Evolutionary conservation across 2,797 vertebrate genomes (phyloP), one percentile per base, ranked within the genome.

Genomic region (Amphiprion clarkii): DNA sequence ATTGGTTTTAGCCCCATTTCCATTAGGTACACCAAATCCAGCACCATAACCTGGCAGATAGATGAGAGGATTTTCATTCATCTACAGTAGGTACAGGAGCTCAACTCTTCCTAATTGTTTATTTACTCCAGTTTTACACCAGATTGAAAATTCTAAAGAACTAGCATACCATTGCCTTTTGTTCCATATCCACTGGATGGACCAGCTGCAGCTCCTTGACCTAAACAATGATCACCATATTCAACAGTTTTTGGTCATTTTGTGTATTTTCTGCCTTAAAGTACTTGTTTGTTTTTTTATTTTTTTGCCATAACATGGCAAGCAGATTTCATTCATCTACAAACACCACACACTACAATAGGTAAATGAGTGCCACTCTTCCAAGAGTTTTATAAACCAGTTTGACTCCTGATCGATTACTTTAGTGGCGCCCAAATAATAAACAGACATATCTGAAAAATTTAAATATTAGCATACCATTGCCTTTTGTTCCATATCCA

Each of bases 401-500:
- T 53, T 5, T 16, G 25, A 27, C 21, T 10, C 42, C 16, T 16
- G 16, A 44, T 6, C 6, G 10, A 33, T 19, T 44, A 0, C 1
- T 31, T 56, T 6, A 57, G 1, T 8, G 36, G 23, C n/a, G 21
- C 16, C 13, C 4, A 19, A 25, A 62, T 0, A 17, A 55, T 40
- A 56, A 21, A 62, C 17, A 39, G 6, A 51, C 3, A 67, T 53
- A 27, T 46, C 12, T 33, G 13, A 46, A 62, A 21, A 55, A 21
- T 61, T 12, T n/a, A 33, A 17, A 11, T 59, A 5, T 5, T 27
- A 9, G 0, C 16, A 4, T 76, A 83, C 83, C 78, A 0, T 82
- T 86, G 42, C 82, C 74, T 64, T 88, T 83, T 64, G 59, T 75
- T 75, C 59, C 51, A 27, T 13, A 36, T 68, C 81, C 81, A 61